Conservation (phyloP, 64 coral and sea anemone genomes). For the Pocillopora damicornis region DNA sequence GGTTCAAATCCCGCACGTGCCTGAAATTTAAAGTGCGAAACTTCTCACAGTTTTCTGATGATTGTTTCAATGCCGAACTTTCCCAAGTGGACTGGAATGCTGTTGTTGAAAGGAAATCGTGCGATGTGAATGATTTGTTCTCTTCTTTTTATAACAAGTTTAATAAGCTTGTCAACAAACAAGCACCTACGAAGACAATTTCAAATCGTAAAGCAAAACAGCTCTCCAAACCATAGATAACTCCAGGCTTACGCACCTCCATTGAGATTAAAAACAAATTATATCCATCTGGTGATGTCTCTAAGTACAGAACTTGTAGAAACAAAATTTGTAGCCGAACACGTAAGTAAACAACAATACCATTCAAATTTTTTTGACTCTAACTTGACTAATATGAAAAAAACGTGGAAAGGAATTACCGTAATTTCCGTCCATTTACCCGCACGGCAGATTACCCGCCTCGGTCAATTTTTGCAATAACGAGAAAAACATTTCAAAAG, state of each 20-base stretch:
- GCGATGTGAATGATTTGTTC: constrained; percentile 20
- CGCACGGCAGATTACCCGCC: too few relatives aligned
- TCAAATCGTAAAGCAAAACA: constrained; percentile 21
- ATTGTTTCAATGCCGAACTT: constrained; percentile 20
- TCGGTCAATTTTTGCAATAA: too few relatives aligned
- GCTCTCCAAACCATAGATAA: constrained; percentile 22
- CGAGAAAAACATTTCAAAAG: too few relatives aligned
- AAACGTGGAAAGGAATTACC: neutral
- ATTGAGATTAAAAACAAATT: constrained; percentile 33
- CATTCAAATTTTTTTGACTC: neutral
- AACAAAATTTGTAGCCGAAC: constrained; percentile 5
- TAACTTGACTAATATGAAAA: constrained; percentile 43
- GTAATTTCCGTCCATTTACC: too few relatives aligned
- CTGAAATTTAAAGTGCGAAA: constrained; percentile 39
- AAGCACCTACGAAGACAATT: constrained; percentile 26
- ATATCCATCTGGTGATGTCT: constrained; percentile 21
- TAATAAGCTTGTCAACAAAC: constrained; percentile 34
- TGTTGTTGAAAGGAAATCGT: neutral
- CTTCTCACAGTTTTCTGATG: constrained; percentile 3
- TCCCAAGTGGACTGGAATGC: constrained; percentile 23
- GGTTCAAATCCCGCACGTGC: too few relatives aligned
- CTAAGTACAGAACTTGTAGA: neutral
- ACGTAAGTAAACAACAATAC: constrained; percentile 32
- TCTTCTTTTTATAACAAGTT: constrained; percentile 45
- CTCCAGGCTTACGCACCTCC: neutral